A percentile compares a stretch with the other conserved stretches of the same genome.
Evolutionary conservation across 2,797 vertebrate genomes (phyloP).

Genomic region (Valencia hispanica): DNA sequence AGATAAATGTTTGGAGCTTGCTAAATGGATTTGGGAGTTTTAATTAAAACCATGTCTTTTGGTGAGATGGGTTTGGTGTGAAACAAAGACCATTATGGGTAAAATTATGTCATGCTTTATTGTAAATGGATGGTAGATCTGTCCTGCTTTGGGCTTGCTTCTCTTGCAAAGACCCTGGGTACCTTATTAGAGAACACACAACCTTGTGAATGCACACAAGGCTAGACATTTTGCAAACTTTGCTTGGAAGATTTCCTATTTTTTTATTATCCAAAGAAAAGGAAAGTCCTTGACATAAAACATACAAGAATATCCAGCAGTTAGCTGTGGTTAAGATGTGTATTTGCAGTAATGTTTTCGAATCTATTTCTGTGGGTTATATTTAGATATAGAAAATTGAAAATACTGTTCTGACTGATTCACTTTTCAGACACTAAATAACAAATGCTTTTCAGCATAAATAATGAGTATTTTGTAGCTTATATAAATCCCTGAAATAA

Average conservation of each 20-base stretch:
- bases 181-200: background rate
- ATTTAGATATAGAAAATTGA: background rate
- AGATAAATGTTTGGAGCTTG: background rate
- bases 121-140: background rate
- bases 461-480: constrained; percentile 14
- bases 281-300: background rate
- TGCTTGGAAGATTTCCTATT: too few species aligned
- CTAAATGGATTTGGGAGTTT: background rate
- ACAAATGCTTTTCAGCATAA: background rate
- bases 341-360: background rate
- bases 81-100: background rate
- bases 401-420: background rate
- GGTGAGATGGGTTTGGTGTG: background rate
- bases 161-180: background rate
- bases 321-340: background rate
- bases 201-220: background rate
- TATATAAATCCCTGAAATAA: constrained; percentile 20
- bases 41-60: background rate
- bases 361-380: background rate
- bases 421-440: constrained; percentile 9
- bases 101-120: too few species aligned
- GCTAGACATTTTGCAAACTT: background rate
- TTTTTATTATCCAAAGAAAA: too few species aligned
- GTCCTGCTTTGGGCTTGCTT: background rate
- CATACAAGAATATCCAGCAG: background rate